Evolutionary conservation across 2,888 invertebrate species (phyloP), one percentile per base, ranked within the genome.

Genomic region (Thelaira solivaga): DNA sequence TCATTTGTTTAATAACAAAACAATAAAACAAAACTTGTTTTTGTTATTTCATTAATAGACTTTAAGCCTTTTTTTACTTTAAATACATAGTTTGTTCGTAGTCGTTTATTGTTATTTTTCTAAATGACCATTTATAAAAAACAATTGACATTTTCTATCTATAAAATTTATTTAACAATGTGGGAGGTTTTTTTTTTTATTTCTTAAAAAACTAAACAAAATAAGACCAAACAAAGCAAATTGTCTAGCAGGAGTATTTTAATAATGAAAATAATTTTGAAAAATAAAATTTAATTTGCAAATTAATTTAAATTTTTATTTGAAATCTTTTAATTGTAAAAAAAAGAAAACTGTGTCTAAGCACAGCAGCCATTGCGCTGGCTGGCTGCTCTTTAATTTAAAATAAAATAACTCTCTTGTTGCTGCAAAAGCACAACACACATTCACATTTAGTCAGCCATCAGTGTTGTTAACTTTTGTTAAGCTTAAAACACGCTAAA

Each of bases 121-220:
- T n/a, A 64, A 65, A 57, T 75, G 67, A 68, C 74, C 74, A 75
- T 75, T 75, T 75, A 75, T 47, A 61, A 45, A 36, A 61, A 53
- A 75, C 61, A 61, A 68, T 61, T 43, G 61, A 39, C 31, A 45
- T 61, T 74, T 22, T 65, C 22, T 41, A 11, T 22, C n/a, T 49
- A 22, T 51, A 53, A 36, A n/a, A n/a, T n/a, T n/a, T 31, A 13
- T 24, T 68, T 13, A 31, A 53, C 45, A 67, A 68, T 68, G 74
- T 75, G 74, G 74, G 74, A 68, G 68, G 61, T 53, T 74, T 73
- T 59, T 43, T 49, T 24, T 41, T 49, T 0, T 61, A 8, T 22
- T 18, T 36, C 3, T 26, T 8, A 13, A 26, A 10, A n/a, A n/a
- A n/a, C n/a, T n/a, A n/a, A 61, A 53, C 11, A 34, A 47, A 65